Evolutionary conservation across 92 coral and sea anemone genomes (phyloP).

Genomic region (Siderastrea radians): DNA sequence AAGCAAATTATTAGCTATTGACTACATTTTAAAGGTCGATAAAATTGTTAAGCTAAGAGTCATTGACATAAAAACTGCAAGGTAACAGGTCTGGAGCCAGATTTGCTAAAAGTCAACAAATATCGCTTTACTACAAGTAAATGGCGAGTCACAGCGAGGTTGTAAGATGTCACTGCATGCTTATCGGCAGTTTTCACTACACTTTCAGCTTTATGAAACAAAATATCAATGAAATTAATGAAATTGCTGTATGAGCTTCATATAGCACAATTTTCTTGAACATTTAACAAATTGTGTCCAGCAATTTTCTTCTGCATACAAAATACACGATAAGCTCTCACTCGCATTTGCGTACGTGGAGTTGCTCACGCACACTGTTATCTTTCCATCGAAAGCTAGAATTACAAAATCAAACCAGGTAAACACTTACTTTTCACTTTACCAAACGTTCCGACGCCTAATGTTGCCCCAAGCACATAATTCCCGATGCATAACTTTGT

Average conservation of each 20-base stretch:
- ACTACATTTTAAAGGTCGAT: background rate
- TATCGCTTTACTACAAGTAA: background rate
- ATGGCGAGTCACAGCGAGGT: too few relatives aligned
- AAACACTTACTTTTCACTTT: slow-evolving; percentile 94
- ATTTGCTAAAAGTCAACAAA: background rate
- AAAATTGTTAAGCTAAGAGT: background rate
- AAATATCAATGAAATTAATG: background rate
- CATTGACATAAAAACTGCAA: background rate
- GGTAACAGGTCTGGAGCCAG: background rate
- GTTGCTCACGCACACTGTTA: background rate
- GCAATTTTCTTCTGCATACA: background rate
- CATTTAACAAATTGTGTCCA: background rate
- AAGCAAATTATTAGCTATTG: too few relatives aligned
- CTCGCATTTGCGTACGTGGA: slow-evolving; percentile 33
- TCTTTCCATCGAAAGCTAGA: background rate
- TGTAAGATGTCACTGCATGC: too few relatives aligned
- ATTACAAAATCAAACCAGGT: background rate
- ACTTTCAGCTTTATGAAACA: background rate
- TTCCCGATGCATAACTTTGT: slow-evolving; percentile 79
- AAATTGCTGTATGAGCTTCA: background rate
- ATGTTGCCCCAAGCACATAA: slow-evolving; percentile 87
- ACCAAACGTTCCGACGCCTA: slow-evolving; percentile 98
- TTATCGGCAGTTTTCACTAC: too few relatives aligned
- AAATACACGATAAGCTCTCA: background rate
- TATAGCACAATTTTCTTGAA: background rate